phyloP scores from a whole-genome alignment of 2,113 vertebrate species.

The Ptilorrhoa leucosticta region DNA sequence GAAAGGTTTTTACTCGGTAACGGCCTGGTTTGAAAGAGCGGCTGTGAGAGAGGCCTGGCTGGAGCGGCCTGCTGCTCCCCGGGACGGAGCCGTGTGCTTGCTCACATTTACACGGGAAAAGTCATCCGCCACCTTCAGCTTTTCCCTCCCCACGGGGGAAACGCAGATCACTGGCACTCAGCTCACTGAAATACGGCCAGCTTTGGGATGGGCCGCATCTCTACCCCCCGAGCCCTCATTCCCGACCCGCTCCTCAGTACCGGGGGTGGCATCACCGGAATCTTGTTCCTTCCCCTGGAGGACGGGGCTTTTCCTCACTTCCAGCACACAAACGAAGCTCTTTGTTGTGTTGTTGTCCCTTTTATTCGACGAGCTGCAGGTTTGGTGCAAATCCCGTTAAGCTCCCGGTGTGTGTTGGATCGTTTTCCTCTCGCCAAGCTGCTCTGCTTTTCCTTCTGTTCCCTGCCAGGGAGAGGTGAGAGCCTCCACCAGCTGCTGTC shows the following conservation, averaged over 20 bases:
- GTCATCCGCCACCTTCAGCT: not conserved
- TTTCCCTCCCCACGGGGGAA: not conserved
- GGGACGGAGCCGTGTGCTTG: not conserved
- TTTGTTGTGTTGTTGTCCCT: not conserved
- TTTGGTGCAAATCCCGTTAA: not conserved
- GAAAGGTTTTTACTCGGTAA: not conserved
- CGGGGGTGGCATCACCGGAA: not conserved
- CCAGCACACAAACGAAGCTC: not conserved
- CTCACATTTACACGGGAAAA: not conserved
- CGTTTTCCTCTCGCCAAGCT: not conserved
- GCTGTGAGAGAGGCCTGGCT: not conserved
- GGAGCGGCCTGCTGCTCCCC: not conserved
- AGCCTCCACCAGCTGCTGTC: constrained; percentile 4
- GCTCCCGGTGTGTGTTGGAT: not conserved
- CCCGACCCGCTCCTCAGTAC: not conserved
- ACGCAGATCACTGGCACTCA: not conserved
- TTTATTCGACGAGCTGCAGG: not conserved
- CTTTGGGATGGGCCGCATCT: not conserved
- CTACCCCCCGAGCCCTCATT: not conserved
- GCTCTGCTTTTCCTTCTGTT: not conserved
- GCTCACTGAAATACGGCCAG: not conserved
- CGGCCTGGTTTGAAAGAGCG: not conserved
- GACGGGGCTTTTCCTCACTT: not conserved
- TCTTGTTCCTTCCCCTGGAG: not conserved
- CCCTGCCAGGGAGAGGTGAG: not conserved